Base-by-base conservation (phyloP, 1,140 invertebrate genomes). In the Dendroctonus valens region DNA sequence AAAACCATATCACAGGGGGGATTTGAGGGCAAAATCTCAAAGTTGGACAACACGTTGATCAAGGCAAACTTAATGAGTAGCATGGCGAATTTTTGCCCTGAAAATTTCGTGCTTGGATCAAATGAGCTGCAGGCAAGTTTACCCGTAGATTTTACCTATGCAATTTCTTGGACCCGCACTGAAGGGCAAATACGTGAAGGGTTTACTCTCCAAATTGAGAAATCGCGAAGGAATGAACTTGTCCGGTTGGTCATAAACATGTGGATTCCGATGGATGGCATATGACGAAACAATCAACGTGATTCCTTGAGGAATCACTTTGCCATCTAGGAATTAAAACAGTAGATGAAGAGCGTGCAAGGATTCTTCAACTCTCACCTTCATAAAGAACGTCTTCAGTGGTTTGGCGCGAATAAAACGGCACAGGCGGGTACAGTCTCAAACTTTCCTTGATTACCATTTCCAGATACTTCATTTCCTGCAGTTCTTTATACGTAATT, bases 51-150 rank as follows among this genome's bases (percentile, higher is more conserved):
- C 11, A 93, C 72, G 7, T 82, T 81, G 0, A 87, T 85, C 50
- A 92, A 77, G 5, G 89, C 79, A 0, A 84, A 81, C 75, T 92
- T 92, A 76, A 88, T 83, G 78, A 92, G 89, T 68, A 90, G 74
- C 75, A 89, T 80, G 7, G 91, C 91, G 76, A 92, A 92, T 76
- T 87, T 89, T 76, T 90, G 88, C 50, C 88, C 87, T 85, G 68
- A 12, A 76, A 72, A 39, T 6, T 37, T 39, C 14, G 2, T 39
- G 40, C 11, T 51, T 51, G 2, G 11, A 15, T 51, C 7, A 11
- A 51, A 51, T 51, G 7, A 3, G 50, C 26, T 51, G 26, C 3
- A 51, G 7, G 26, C 1, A 26, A 26, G 26, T 26, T 26, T 26
- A 26, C 26, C 26, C 26, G 26, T 26, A 26, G 11, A 51, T 51